Conservation (phyloP, 2,888 invertebrate genomes). For the Agrochola macilenta region DNA sequence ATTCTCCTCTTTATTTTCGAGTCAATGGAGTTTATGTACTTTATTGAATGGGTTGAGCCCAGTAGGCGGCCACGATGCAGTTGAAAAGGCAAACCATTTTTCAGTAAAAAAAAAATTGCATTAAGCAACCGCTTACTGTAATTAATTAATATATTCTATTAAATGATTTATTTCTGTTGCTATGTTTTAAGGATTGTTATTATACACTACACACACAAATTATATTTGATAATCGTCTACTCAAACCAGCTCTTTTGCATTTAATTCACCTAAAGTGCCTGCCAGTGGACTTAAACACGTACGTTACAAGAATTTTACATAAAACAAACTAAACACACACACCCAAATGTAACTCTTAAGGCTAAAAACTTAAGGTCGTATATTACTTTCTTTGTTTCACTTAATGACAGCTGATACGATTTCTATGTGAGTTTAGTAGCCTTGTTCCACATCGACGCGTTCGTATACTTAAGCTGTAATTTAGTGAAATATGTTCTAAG, state of each 20-base stretch:
- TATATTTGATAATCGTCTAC: conserved; percentile 30
- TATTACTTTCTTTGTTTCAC: conserved; percentile 39
- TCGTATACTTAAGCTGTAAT: conserved; percentile 60
- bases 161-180: not conserved
- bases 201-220: not conserved
- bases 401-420: conserved; percentile 62
- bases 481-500: conserved; percentile 66
- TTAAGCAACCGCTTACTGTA: too few species aligned
- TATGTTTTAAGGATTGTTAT: not conserved
- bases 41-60: not conserved
- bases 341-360: conserved; percentile 29
- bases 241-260: conserved; percentile 32
- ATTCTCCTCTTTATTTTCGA: not conserved
- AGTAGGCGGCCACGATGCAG: not conserved
- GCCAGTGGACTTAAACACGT: conserved; percentile 45
- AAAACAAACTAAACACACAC: conserved; percentile 39
- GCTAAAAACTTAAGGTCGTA: conserved; percentile 24
- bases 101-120: not conserved
- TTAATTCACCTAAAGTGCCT: conserved; percentile 48
- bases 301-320: conserved; percentile 54
- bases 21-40: not conserved
- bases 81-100: not conserved
- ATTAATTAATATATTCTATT: not conserved
- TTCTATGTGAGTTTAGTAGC: conserved; percentile 68
- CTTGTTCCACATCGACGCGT: conserved; percentile 73